Evolutionary conservation across 1,140 invertebrate species (phyloP).

Genomic region (Apis mellifera): Amel_HAv3.1 CM009932.2:8576001-8576500

Average conservation of each 20-base stretch:
- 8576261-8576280: too few relatives aligned
- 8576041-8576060: conserved; percentile 46
- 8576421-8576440: conserved; percentile 43
- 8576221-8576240: neutral
- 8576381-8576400: conserved; percentile 64
- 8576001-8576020: conserved; percentile 56
- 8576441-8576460: conserved; percentile 15
- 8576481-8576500: conserved; percentile 34
- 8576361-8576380: conserved; percentile 7
- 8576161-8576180: neutral
- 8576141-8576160: neutral
- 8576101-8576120: neutral
- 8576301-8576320: neutral
- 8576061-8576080: conserved; percentile 35
- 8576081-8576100: neutral
- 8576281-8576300: neutral
- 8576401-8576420: conserved; percentile 62
- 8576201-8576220: neutral
- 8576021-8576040: conserved; percentile 45
- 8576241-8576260: neutral
- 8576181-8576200: neutral
- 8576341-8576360: neutral
- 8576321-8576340: conserved; percentile 13
- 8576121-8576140: neutral
- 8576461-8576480: conserved; percentile 38